Conservation (phyloP, 1,140 invertebrate genomes). For the Zaprionus lachaisei region DNA sequence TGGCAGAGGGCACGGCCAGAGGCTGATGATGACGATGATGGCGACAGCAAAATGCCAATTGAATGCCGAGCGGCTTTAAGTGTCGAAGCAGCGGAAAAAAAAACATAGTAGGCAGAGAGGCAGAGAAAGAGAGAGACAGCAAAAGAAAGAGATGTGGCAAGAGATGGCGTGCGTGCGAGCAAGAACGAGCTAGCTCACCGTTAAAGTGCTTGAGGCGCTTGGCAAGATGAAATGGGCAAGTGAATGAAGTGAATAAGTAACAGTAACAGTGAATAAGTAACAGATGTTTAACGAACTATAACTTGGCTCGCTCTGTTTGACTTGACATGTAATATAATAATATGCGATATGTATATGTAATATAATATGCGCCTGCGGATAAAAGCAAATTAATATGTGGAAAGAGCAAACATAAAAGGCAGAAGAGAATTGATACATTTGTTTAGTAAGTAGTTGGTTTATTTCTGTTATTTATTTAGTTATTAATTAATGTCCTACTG, state of each 20-base stretch:
- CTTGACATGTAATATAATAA: constrained; percentile 4
- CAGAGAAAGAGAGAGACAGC: neutral
- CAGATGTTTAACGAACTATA: constrained; percentile 48
- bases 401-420: neutral
- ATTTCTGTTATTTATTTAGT: neutral
- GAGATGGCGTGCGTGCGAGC: neutral
- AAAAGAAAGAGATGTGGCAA: neutral
- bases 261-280: constrained; percentile 20
- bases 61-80: constrained; percentile 79
- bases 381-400: neutral
- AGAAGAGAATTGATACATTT: neutral
- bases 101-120: constrained; percentile 6
- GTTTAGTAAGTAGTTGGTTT: neutral
- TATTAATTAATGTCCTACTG: neutral
- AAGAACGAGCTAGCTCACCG: constrained; percentile 1
- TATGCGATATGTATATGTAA: constrained; percentile 13
- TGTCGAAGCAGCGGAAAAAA: constrained; percentile 29
- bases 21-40: constrained; percentile 56
- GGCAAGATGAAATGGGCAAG: constrained; percentile 15
- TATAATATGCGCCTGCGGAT: neutral
- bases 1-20: neutral
- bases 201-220: constrained; percentile 44
- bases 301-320: constrained; percentile 11
- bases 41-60: constrained; percentile 80
- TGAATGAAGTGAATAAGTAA: constrained; percentile 13